phyloP scores from a whole-genome alignment of 2,797 vertebrate genomes.

The Centropyge bicolor region DNA sequence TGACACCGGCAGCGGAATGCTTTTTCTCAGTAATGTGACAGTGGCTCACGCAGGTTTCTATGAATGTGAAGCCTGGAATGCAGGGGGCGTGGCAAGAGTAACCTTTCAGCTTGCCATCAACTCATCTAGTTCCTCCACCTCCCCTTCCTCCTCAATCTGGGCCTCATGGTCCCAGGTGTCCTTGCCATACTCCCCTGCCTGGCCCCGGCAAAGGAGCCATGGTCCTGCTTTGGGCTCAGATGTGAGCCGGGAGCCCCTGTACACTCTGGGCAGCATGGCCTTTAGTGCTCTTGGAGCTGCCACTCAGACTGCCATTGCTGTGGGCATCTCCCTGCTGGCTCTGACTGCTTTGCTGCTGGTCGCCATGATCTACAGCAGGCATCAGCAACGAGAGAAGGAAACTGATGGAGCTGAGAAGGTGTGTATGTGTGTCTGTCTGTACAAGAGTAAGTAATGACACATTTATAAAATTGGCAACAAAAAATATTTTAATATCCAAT shows the following conservation, averaged over 20 bases:
- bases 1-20: conserved; percentile 91
- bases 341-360: conserved; percentile 90
- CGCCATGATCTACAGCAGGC: conserved; percentile 91
- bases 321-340: conserved; percentile 90
- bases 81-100: conserved; percentile 88
- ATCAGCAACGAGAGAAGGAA: conserved; percentile 86
- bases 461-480: conserved; percentile 10
- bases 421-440: conserved; percentile 28
- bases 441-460: not conserved
- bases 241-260: conserved; percentile 87
- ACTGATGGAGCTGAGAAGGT: conserved; percentile 81
- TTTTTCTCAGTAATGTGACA: conserved; percentile 92
- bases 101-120: conserved; percentile 91
- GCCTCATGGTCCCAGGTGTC: conserved; percentile 82
- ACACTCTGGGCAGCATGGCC: conserved; percentile 91
- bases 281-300: conserved; percentile 90
- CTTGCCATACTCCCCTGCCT: conserved; percentile 62
- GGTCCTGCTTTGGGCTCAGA: conserved; percentile 78
- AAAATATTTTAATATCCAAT: not conserved
- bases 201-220: conserved; percentile 76
- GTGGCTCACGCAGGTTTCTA: conserved; percentile 91
- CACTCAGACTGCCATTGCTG: conserved; percentile 90
- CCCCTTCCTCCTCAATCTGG: conserved; percentile 88
- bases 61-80: conserved; percentile 93
- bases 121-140: conserved; percentile 85